Evolutionary conservation across 2,888 invertebrate genomes (phyloP), one percentile per base, ranked within the genome.

Genomic region (Nemapogon koenigi): DNA sequence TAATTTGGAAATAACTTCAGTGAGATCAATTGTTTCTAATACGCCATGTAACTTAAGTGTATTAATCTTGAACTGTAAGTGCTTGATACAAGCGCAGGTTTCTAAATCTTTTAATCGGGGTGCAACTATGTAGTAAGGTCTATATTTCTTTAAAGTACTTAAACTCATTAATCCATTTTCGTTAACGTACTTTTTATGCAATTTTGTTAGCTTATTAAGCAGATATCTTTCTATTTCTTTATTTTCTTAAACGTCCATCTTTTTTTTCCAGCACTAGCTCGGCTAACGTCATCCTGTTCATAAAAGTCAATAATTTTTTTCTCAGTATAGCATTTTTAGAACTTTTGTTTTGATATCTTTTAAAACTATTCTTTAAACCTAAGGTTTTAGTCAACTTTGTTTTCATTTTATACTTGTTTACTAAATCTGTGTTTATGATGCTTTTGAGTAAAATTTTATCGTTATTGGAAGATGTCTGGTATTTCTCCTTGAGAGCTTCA

Each of bases 81-180:
- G 45, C 33, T 45, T 47, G 3, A 32, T 33, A 25, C 46, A 47
- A 14, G 42, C 44, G 30, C 45, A 47, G 22, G 32, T 46, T 22
- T 47, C 44, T 13, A 39, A 40, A 17, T 44, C 32, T 36, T 40
- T 40, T 8, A 43, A 29, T 35, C 43, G 44, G 11, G 46, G 46
- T 37, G 38, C n/a, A 18, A 45, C 18, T 10, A 45, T 42, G 19
- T 44, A 47, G 16, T 44, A 45, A 3, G 47, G 47, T 7, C 45
- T 25, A 27, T 44, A 47, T 28, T 43, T 44, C 39, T 46, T 45
- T 15, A 45, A 47, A 19, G 44, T 45, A 18, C 43, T 43, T 16
- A 45, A 47, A 31, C 41, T 44, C 22, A 43, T 26, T 41, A 11
- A 14, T 27, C 19, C 43, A 16, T 19, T 41, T 35, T 46, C 44